A percentile compares a stretch with the other conserved stretches of the same genome.
Conservation (phyloP, 2,888 invertebrate species). For the Rhagophthalmus giganteus region DNA sequence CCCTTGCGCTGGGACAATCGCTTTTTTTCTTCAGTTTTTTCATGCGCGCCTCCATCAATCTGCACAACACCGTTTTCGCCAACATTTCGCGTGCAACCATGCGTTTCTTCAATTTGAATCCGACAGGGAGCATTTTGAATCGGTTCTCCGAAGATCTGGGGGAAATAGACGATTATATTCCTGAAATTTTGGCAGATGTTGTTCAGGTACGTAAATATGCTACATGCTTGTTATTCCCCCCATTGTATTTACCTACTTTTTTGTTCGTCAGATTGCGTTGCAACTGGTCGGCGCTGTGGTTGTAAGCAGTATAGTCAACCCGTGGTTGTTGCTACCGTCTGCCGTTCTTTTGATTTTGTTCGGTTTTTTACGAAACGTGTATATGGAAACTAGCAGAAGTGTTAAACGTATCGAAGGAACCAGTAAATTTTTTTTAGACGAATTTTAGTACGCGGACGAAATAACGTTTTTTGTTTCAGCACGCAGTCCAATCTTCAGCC, state of each 20-base stretch:
- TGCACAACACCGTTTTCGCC: conserved; percentile 48
- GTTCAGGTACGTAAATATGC: conserved; percentile 63
- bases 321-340: conserved; percentile 70
- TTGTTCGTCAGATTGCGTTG: conserved; percentile 45
- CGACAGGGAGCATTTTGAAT: conserved; percentile 67
- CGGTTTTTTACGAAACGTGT: conserved; percentile 60
- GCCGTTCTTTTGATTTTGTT: conserved; percentile 65
- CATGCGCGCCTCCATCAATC: conserved; percentile 47
- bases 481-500: conserved; percentile 73
- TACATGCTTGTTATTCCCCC: too few relatives aligned
- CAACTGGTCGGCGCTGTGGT: conserved; percentile 59
- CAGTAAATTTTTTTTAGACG: too few relatives aligned
- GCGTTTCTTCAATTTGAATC: conserved; percentile 71
- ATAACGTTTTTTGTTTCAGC: conserved; percentile 60
- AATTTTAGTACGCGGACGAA: too few relatives aligned
- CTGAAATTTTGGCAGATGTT: conserved; percentile 10
- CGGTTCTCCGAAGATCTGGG: conserved; percentile 68
- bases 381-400: conserved; percentile 58
- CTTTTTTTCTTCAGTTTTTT: conserved; percentile 49
- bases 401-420: conserved; percentile 70
- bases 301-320: conserved; percentile 60
- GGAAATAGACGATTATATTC: conserved; percentile 16
- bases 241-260: too few relatives aligned
- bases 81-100: conserved; percentile 54
- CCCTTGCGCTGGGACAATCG: conserved; percentile 46